Base-by-base conservation (phyloP, 2,888 invertebrate genomes). In the Sinodicranocentrus sp. region DNA sequence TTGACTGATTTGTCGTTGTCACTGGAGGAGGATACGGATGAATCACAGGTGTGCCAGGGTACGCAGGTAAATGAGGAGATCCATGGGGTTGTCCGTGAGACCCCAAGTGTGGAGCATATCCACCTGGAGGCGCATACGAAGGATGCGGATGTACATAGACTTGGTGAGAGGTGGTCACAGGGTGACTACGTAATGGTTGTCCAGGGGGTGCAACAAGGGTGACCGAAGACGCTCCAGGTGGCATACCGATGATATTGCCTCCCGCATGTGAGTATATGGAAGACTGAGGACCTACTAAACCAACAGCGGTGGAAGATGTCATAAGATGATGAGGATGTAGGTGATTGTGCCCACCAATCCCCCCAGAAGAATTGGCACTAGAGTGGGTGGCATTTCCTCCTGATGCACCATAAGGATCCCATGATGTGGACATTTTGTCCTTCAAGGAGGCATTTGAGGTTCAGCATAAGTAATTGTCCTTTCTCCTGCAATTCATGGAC, bases 1-100 rank as follows among this genome's bases (percentile, higher is more conserved):
- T 25, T n/a, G 82, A 65, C 8, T 68, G 75, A 73, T 63, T 73
- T 63, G 72, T 33, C 5, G 73, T 65, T 28, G 68, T 71, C 67
- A 68, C 52, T 10, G 77, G 83, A 21, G 82, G 82, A 43, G 82
- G 82, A 76, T 82, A 82, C 2, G 82, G 82, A 33, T 82, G 82
- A 68, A 82, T 82, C 61, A 82, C 75, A 68, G 82, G 82, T 33
- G 70, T 23, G n/a, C 68, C 70, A 26, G 68, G 15, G 43, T 68
- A 59, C 70, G 77, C 57, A 33, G 77, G 77, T 19, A 48, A 21
- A 73, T 54, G 71, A 72, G 70, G 65, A 78, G 71, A 72, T 83
- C 70, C 75, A 65, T 77, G 79, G 39, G 68, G 83, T 25, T 76
- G 87, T 15, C 68, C 84, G 19, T 71, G 75, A 65, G 84, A 82